Evolutionary conservation across 2,797 vertebrate genomes (phyloP), one percentile per base, ranked within the genome.

Genomic region (Thunnus albacares): DNA sequence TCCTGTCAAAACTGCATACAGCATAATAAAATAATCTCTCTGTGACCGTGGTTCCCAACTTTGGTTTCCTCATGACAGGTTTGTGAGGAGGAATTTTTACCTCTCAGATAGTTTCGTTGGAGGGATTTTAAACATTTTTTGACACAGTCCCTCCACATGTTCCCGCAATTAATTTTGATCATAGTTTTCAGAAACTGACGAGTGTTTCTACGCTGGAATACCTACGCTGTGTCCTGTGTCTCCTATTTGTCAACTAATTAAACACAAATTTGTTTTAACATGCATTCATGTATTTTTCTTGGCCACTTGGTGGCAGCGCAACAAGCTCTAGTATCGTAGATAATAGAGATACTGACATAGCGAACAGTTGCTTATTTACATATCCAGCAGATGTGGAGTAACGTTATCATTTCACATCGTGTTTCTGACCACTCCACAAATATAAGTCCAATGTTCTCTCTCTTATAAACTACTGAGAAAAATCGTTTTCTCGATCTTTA

Each of bases 31-130:
- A 35, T 53, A 10, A 43, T 28, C 20, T 13, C 12, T 8, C 49
- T 59, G 17, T 33, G 18, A n/a, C 70, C 67, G 49, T 45, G 45
- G 51, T 38, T 14, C 70, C 49, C 60, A 65, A 38, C 28, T 28
- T 17, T n/a, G 9, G 1, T 10, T 11, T 55, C 5, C 10, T 11
- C 11, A 14, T 26, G 26, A 30, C 55, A 57, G 15, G 26, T 28
- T 28, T 28, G 13, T 17, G 24, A 24, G 24, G 24, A 24, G 24
- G 24, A 5, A 18, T 38, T 24, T 24, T 24, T 15, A 35, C 30
- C 12, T 33, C 12, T 15, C 26, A 3, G 3, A 3, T 20, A 33
- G 6, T 22, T 35, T 52, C 15, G 17, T 30, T 30, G 13, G 24
- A 28, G 15, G 17, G 4, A 47, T 20, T 17, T 26, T 28, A n/a